These are phyloP conservation scores for Holacanthella duospinosa DNA, from an alignment of 2,888 invertebrate genomes.

Conservation along the genomic window DNA sequence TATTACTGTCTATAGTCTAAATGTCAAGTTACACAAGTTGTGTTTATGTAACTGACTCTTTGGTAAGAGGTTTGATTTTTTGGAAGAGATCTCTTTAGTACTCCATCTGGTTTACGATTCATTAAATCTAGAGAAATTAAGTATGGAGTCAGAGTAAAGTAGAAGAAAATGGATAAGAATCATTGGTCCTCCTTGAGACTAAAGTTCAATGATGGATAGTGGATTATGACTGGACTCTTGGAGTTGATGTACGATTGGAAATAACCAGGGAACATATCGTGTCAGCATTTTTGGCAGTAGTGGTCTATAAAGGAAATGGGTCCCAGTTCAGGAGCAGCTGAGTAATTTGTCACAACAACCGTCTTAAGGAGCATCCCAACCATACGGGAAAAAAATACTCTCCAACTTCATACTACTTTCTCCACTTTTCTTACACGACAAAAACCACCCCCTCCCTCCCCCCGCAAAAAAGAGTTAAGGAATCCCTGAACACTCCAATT, in stretches of 20 bases:
- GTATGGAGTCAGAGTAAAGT: too few species aligned
- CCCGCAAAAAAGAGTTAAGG: background rate
- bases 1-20: too few species aligned
- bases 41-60: background rate
- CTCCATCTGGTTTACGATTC: background rate
- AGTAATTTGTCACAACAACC: slow-evolving; percentile 22
- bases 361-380: background rate
- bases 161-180: background rate
- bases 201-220: background rate
- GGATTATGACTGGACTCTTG: slow-evolving; percentile 13
- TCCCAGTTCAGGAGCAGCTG: background rate
- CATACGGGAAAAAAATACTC: background rate
- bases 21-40: background rate
- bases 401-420: background rate
- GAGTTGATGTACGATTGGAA: background rate
- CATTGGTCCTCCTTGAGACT: background rate
- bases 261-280: slow-evolving; percentile 24
- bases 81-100: background rate
- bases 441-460: background rate
- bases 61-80: background rate
- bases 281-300: slow-evolving; percentile 27
- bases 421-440: background rate
- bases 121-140: background rate
- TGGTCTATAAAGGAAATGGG: slow-evolving; percentile 9
- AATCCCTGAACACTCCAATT: background rate